Evolutionary conservation across 2,888 invertebrate genomes (phyloP).

Genomic region (Chironomus tentans): DNA sequence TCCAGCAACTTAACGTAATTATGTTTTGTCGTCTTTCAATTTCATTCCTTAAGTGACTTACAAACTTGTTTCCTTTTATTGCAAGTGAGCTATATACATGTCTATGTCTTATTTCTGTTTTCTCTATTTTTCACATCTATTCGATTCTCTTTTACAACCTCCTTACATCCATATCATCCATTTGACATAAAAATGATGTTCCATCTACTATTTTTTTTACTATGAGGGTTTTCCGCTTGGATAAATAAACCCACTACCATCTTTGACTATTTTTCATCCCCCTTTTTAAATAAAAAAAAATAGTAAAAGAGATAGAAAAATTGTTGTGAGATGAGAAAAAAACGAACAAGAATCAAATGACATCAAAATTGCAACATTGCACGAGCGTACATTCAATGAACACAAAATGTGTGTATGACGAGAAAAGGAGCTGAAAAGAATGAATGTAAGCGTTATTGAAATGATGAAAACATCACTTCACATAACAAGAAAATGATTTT

Average conservation of each 20-base stretch:
- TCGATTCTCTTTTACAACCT: neutral
- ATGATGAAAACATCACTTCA: conserved; percentile 6
- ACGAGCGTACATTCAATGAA: neutral
- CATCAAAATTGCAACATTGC: conserved; percentile 3
- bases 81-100: too few species aligned
- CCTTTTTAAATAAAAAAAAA: neutral
- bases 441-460: neutral
- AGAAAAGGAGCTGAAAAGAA: neutral
- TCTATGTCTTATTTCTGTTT: too few species aligned
- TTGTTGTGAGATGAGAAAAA: too few species aligned
- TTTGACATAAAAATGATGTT: neutral
- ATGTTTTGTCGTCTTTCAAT: neutral
- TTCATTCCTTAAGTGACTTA: neutral
- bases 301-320: neutral
- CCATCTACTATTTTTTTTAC: neutral
- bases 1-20: too few species aligned
- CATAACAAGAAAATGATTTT: neutral
- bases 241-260: neutral
- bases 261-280: neutral
- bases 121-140: too few species aligned
- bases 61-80: too few species aligned
- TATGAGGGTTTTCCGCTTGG: neutral
- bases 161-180: neutral
- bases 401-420: neutral
- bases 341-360: neutral